phyloP scores from a whole-genome alignment of 2,797 vertebrate species.

The Artibeus jamaicensis region DNA sequence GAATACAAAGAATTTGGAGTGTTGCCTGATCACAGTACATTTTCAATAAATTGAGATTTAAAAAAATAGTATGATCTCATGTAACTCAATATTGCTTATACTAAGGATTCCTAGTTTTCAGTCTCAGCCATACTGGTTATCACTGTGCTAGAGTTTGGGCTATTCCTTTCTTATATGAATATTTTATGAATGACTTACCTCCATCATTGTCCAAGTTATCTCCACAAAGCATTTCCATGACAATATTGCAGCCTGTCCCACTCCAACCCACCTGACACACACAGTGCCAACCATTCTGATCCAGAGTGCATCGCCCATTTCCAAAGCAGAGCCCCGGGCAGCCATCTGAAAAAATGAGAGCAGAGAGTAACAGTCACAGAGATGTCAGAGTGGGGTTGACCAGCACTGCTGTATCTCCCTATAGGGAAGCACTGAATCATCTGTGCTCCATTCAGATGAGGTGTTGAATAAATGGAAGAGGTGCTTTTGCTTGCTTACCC shows the following conservation, averaged over 20 bases:
- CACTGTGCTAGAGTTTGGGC: not conserved
- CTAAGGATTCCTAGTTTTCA: not conserved
- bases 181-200: slow-evolving; percentile 84
- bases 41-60: not conserved
- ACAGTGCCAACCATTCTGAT: slow-evolving; percentile 98
- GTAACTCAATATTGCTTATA: not conserved
- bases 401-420: slow-evolving; percentile 11
- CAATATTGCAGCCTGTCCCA: slow-evolving; percentile 94
- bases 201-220: slow-evolving; percentile 97
- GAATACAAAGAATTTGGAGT: not conserved
- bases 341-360: slow-evolving; percentile 88
- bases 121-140: not conserved
- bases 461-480: slow-evolving; percentile 76
- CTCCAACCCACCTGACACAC: slow-evolving; percentile 98
- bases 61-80: slow-evolving; percentile 17
- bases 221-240: slow-evolving; percentile 98
- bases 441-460: slow-evolving; percentile 58
- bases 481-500: slow-evolving; percentile 67
- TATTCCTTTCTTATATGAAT: not conserved
- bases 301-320: slow-evolving; percentile 96
- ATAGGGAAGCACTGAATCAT: slow-evolving; percentile 42
- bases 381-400: not conserved
- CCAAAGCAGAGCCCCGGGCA: slow-evolving; percentile 97
- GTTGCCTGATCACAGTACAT: not conserved
- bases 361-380: slow-evolving; percentile 37